Base-by-base conservation (phyloP, 2,797 vertebrate genomes). In the Neostethus bicornis region DNA sequence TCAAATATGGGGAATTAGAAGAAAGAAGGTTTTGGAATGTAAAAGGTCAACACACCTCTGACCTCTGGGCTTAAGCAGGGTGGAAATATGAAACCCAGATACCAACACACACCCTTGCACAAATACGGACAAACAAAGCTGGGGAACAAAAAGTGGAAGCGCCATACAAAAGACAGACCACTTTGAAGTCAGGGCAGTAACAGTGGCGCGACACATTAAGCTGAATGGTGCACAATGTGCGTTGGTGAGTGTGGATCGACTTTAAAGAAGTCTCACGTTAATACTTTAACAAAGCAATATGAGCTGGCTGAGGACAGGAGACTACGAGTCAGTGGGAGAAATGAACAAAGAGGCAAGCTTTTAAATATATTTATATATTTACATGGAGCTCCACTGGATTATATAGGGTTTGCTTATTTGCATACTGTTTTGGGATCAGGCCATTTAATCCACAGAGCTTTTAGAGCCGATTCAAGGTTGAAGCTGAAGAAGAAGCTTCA, bases 11-110 rank as follows among this genome's bases (percentile, higher is more conserved):
- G 51, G 42, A 68, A 59, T 57, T 35, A 51, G 26, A 16, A 46
- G 24, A 50, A 71, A 75, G 79, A 75, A 46, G 32, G 41, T 56
- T 68, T 20, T 61, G 85, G 89, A 90, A 92, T 90, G 90, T 66
- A 66, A 72, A 77, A 86, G 85, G 83, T 90, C 75, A 82, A 61
- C 60, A 17, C 81, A 83, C 84, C 86, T 80, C 17, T 85, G 86
- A 86, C 81, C 87, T 66, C 10, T 31, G 66, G 66, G 66, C 59
- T 20, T 9, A 43, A 62, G 77, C 57, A 35, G 17, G 63, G 63
- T 54, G 56, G 79, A 82, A 83, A 84, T 52, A 74, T 60, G 65
- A 86, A 75, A 77, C 75, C 75, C 43, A 48, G 61, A 66, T 59
- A 62, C 50, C 58, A 42, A 53, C 35, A 37, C 43, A 31, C 52